Percentiles rank a stretch among this genome's conserved stretches.
phyloP scores from a whole-genome alignment of 2,888 invertebrate species.

The Pyrocoelia pectoralis region DNA sequence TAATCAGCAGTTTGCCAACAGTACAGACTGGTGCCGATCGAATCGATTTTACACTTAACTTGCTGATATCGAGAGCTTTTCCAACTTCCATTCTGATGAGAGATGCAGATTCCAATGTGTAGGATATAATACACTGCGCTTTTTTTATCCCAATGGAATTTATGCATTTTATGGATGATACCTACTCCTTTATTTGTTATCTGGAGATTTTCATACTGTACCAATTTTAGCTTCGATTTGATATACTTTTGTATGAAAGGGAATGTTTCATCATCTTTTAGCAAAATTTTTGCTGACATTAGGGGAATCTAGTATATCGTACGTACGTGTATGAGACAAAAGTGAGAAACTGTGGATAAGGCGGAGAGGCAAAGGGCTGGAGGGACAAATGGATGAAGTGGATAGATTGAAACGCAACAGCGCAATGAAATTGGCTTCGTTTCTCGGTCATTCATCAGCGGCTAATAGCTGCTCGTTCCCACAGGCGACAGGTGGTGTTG shows the following conservation, averaged over 20 bases:
- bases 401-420: slow-evolving; percentile 51
- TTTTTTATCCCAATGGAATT: slow-evolving; percentile 17
- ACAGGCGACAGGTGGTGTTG: slow-evolving; percentile 53
- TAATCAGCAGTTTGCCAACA: slow-evolving; percentile 51
- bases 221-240: slow-evolving; percentile 1
- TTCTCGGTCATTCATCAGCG: slow-evolving; percentile 57
- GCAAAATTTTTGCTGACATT: slow-evolving; percentile 45
- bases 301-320: slow-evolving; percentile 38
- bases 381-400: slow-evolving; percentile 41
- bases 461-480: slow-evolving; percentile 54
- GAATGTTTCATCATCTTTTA: too few relatives aligned
- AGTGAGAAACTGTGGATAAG: slow-evolving; percentile 16
- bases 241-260: neutral
- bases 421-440: slow-evolving; percentile 57
- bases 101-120: slow-evolving; percentile 45
- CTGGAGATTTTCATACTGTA: slow-evolving; percentile 2
- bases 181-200: slow-evolving; percentile 1
- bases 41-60: slow-evolving; percentile 50
- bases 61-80: slow-evolving; percentile 46
- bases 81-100: slow-evolving; percentile 48
- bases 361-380: slow-evolving; percentile 20
- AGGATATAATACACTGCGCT: slow-evolving; percentile 35
- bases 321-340: slow-evolving; percentile 18
- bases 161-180: slow-evolving; percentile 20
- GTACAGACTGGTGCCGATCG: slow-evolving; percentile 43